Percentiles rank a stretch among this genome's conserved stretches.
Conservation (phyloP, 2,113 vertebrate genomes). For the Clarias magur region DNA sequence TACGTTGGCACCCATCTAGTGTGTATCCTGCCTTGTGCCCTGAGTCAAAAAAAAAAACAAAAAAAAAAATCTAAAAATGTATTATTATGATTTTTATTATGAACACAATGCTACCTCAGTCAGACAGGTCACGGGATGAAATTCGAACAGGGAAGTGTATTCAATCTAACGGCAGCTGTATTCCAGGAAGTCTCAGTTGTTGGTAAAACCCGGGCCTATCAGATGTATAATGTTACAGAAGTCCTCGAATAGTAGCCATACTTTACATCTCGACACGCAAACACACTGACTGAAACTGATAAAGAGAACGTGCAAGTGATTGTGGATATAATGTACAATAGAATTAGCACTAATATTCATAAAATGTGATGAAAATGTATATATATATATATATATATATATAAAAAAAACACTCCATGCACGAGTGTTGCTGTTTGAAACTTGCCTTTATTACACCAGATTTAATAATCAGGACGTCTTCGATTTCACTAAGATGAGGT, state of each 20-base stretch:
- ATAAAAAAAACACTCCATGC: not conserved
- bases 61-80: too few relatives aligned
- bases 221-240: not conserved
- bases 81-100: too few relatives aligned
- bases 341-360: not conserved
- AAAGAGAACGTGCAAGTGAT: not conserved
- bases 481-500: not conserved
- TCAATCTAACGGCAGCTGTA: not conserved
- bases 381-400: too few relatives aligned
- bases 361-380: not conserved
- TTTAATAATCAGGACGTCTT: not conserved
- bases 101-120: not conserved
- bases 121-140: not conserved
- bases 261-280: not conserved
- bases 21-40: too few relatives aligned
- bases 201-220: not conserved
- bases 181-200: not conserved
- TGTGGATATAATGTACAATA: not conserved
- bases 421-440: not conserved
- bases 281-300: too few relatives aligned
- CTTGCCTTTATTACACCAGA: not conserved
- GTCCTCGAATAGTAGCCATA: not conserved
- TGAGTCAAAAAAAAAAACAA: too few relatives aligned
- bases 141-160: conserved; percentile 1
- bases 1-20: too few relatives aligned